Evolutionary conservation across 2,888 invertebrate species (phyloP).

Genomic region (Eulithis testata): DNA sequence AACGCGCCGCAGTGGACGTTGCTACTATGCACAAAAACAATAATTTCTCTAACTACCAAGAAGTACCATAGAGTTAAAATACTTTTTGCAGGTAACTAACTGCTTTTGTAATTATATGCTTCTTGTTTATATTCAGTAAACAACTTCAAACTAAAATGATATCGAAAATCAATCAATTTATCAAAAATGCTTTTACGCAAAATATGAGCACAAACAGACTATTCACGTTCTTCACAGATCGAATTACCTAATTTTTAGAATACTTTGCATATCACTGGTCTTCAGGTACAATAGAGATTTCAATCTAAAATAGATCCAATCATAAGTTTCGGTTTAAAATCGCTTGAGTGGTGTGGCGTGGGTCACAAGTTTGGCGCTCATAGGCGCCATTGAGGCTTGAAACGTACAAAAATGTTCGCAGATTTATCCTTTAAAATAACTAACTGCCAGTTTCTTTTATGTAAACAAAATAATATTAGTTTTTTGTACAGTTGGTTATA

Average conservation of each 20-base stretch:
- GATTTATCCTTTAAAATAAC: slow-evolving; percentile 16
- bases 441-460: too few relatives aligned
- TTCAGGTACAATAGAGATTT: slow-evolving; percentile 1
- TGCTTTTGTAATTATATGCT: neutral
- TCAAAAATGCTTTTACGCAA: too few relatives aligned
- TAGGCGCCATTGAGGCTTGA: slow-evolving; percentile 5
- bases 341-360: neutral
- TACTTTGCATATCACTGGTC: slow-evolving; percentile 1
- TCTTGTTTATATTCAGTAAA: neutral
- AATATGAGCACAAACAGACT: too few relatives aligned
- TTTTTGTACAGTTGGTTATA: neutral
- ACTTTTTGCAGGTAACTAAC: neutral
- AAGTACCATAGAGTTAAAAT: neutral
- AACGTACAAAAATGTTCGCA: slow-evolving; percentile 47
- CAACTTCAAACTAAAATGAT: neutral
- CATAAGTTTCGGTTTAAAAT: neutral
- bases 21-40: neutral
- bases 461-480: too few relatives aligned
- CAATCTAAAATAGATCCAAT: neutral
- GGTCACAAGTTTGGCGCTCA: neutral
- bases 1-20: neutral
- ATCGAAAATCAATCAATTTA: too few relatives aligned
- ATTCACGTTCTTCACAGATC: neutral
- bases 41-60: neutral
- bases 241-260: neutral